phyloP scores from a whole-genome alignment of 2,888 invertebrate species.

The Drosophila cognata region DNA sequence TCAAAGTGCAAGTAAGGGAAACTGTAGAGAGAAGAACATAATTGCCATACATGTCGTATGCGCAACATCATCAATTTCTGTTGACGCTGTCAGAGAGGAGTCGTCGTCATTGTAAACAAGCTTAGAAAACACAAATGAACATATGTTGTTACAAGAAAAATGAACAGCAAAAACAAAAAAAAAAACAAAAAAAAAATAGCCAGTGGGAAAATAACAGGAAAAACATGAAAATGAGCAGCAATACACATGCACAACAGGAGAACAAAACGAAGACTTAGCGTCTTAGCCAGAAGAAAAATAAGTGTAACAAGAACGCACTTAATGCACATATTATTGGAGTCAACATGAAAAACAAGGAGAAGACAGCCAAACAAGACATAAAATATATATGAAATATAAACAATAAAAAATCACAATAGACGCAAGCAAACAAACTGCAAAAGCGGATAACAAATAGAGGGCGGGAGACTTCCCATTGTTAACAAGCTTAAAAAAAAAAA shows the following conservation, averaged over 20 bases:
- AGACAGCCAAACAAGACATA: slow-evolving; percentile 46
- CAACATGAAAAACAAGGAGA: slow-evolving; percentile 49
- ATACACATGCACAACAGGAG: slow-evolving; percentile 35
- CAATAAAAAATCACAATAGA: slow-evolving; percentile 59
- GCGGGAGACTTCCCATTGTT: slow-evolving; percentile 34
- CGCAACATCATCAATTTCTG: slow-evolving; percentile 53
- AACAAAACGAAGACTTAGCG: slow-evolving; percentile 28
- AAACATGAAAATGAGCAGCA: slow-evolving; percentile 45
- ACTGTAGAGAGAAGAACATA: slow-evolving; percentile 18
- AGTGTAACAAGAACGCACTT: slow-evolving; percentile 43
- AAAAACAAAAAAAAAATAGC: neutral
- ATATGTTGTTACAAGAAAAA: slow-evolving; percentile 48
- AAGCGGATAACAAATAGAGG: slow-evolving; percentile 51
- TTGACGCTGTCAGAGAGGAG: slow-evolving; percentile 55
- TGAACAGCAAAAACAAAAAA: neutral
- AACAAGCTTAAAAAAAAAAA: slow-evolving; percentile 55
- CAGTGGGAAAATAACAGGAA: slow-evolving; percentile 24
- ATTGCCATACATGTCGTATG: slow-evolving; percentile 47
- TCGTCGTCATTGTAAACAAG: slow-evolving; percentile 58
- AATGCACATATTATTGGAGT: slow-evolving; percentile 57
- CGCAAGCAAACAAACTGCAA: slow-evolving; percentile 50
- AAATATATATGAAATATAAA: slow-evolving; percentile 57
- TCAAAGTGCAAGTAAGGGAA: neutral
- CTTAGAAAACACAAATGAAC: slow-evolving; percentile 54
- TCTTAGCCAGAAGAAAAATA: slow-evolving; percentile 4